Evolutionary conservation across 1,140 invertebrate genomes (phyloP), one percentile per base, ranked within the genome.

Genomic region (Forficula auricularia): DNA sequence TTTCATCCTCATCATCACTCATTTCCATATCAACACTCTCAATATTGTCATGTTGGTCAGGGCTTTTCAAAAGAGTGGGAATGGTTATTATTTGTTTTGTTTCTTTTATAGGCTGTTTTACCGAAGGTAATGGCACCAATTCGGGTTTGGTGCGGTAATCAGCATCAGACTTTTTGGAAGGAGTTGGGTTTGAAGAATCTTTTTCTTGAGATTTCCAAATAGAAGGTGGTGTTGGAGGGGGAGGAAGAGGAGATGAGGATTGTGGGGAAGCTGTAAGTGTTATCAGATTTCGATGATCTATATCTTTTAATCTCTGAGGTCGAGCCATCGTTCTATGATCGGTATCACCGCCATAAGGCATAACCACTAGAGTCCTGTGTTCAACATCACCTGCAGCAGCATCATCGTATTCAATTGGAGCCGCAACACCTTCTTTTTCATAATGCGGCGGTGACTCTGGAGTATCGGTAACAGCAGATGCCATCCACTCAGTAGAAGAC

Each of bases 221-320:
- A 12, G 22, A 36, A 33, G 35, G 20, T 12, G 45, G 45, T 8
- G 27, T 37, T 1, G 45, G 54, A 1, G 45, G 54, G 52, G 31
- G 52, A 36, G 50, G 51, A 49, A 10, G 48, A n/a, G 56, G 58
- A 27, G 52, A 49, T 20, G 48, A 52, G 50, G 68, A 65, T 3
- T 65, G 64, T 3, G 75, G 74, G 50, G 77, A 79, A 20, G 79
- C 78, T 9, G 80, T 86, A 3, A 86, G 57, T 49, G 79, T 78
- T 50, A 86, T 86, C n/a, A 86, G 56, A 62, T 86, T 86, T 47
- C 81, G 67, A 54, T 86, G 81, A 60, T 84, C 81, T 14, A 85
- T 77, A 57, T 84, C 80, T 19, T 64, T 60, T 22, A 64, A 59
- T 14, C 45, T 45, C 7, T 31, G 38, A n/a, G 31, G n/a, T 20